Evolutionary conservation across 2,888 invertebrate species (phyloP).

Genomic region (Escarpia spicata): DNA sequence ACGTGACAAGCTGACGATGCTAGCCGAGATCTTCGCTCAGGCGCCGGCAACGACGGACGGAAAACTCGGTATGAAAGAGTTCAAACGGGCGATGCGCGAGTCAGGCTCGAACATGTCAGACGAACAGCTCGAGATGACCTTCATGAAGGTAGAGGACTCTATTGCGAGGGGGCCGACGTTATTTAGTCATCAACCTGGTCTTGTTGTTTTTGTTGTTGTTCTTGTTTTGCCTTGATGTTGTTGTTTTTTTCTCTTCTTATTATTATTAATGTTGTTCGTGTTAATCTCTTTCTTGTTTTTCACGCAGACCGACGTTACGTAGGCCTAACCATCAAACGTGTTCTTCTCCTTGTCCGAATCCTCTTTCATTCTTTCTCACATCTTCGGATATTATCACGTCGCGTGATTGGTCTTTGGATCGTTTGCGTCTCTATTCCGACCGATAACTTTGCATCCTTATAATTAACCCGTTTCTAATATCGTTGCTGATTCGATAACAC

Average conservation of each 20-base stretch:
- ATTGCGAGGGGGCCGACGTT: not conserved
- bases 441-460: too few relatives aligned
- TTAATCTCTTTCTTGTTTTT: not conserved
- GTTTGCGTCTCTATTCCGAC: too few relatives aligned
- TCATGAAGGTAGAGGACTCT: slow-evolving; percentile 49
- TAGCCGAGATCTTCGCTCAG: slow-evolving; percentile 45
- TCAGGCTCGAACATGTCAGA: slow-evolving; percentile 49
- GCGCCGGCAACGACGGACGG: slow-evolving; percentile 49
- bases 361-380: too few relatives aligned
- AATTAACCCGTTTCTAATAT: too few relatives aligned
- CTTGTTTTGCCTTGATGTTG: not conserved
- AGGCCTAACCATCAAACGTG: too few relatives aligned
- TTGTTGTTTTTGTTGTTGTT: not conserved
- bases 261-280: not conserved
- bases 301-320: too few relatives aligned
- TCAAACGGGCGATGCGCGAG: slow-evolving; percentile 52
- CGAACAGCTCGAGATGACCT: slow-evolving; percentile 55
- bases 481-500: too few relatives aligned
- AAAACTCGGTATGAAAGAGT: slow-evolving; percentile 55
- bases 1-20: slow-evolving; percentile 25
- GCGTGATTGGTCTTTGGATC: too few relatives aligned
- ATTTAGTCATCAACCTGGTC: not conserved
- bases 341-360: too few relatives aligned
- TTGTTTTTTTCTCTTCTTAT: not conserved
- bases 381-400: too few relatives aligned